These are phyloP conservation scores for Amniataba percoides DNA, from an alignment of 2,797 vertebrate genomes.

Conservation along the genomic window DNA sequence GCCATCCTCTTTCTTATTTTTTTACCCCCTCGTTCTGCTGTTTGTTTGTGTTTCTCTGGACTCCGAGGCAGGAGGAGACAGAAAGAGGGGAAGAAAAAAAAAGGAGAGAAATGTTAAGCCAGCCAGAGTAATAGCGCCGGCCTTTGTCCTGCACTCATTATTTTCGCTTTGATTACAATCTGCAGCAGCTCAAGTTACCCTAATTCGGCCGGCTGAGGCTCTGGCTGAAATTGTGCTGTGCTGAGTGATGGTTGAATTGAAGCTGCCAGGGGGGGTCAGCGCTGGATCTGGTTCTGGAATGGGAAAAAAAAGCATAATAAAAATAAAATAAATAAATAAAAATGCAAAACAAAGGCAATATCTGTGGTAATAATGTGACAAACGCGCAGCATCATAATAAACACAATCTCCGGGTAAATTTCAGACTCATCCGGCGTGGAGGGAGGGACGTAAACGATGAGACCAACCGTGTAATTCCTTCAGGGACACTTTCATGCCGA, in stretches of 20 bases:
- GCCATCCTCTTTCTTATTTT: constrained; percentile 12
- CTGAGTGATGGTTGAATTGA: constrained; percentile 87
- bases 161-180: constrained; percentile 87
- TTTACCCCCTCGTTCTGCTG: constrained; percentile 32
- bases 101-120: constrained; percentile 77
- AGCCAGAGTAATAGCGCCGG: constrained; percentile 72
- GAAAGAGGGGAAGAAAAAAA: constrained; percentile 28
- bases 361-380: constrained; percentile 63
- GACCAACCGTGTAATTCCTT: constrained; percentile 76
- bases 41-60: constrained; percentile 69
- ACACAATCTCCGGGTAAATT: constrained; percentile 51
- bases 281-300: constrained; percentile 36
- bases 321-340: constrained; percentile 47
- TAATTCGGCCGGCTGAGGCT: constrained; percentile 80
- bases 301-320: constrained; percentile 10
- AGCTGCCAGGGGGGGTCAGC: constrained; percentile 58
- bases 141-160: constrained; percentile 84
- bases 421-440: constrained; percentile 56
- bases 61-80: constrained; percentile 42
- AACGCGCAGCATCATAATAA: constrained; percentile 50
- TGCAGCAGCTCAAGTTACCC: constrained; percentile 81
- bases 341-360: constrained; percentile 49
- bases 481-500: constrained; percentile 70
- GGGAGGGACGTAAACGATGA: constrained; percentile 69
- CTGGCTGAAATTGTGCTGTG: constrained; percentile 82